Percentiles rank a stretch among this genome's conserved stretches.
Evolutionary conservation across 2,797 vertebrate species (phyloP).

Genomic region (Pantherophis alleghaniensis): DNA sequence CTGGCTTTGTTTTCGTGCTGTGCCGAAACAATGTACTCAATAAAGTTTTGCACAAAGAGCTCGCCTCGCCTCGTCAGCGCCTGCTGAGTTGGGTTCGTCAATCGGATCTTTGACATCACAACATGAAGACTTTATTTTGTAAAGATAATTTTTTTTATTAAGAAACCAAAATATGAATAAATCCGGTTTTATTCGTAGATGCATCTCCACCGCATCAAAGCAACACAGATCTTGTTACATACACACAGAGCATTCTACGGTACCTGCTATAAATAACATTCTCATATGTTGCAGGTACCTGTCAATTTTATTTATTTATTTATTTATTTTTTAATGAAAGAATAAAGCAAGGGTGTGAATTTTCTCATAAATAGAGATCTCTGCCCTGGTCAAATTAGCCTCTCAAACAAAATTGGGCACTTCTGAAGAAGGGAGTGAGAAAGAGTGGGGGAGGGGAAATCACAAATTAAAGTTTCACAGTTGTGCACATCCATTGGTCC

Average conservation of each 20-base stretch:
- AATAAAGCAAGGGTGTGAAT: accelerated
- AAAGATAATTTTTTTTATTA: constrained; percentile 61
- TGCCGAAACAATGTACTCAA: no score
- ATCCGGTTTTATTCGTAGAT: constrained; percentile 33
- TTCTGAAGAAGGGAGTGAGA: no score
- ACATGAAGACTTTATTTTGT: constrained; percentile 2
- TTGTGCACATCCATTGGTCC: neutral
- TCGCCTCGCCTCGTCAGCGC: no score
- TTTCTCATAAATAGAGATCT: neutral
- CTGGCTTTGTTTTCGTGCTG: no score
- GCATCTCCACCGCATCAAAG: constrained; percentile 40
- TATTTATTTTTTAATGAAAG: no score
- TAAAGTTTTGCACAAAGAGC: no score
- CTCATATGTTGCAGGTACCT: neutral
- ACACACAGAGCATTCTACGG: neutral
- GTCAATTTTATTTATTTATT: neutral
- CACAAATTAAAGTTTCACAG: neutral
- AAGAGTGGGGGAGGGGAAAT: neutral
- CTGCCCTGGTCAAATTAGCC: accelerated
- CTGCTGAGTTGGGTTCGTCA: no score
- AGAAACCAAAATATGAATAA: constrained; percentile 47
- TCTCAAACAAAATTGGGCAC: neutral
- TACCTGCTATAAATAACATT: constrained; percentile 14
- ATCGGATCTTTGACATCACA: no score
- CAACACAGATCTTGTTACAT: neutral